These are phyloP conservation scores for Falco naumanni DNA, from an alignment of 2,797 vertebrate genomes.

Conservation along the genomic window DNA sequence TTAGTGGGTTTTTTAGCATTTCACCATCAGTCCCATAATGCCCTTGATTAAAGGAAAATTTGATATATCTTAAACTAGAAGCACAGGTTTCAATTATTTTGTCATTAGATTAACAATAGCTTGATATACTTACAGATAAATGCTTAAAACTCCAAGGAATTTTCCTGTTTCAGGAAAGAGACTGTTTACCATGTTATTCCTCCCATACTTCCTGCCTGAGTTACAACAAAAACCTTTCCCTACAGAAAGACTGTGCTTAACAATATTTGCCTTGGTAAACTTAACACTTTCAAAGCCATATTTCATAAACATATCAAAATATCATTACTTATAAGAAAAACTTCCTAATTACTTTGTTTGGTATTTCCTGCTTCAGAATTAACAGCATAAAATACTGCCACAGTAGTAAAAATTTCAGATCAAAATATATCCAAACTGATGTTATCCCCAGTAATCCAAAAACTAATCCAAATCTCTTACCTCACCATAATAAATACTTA, in stretches of 20 bases:
- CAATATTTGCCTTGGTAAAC: neutral
- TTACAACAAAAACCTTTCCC: neutral
- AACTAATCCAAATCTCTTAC: conserved; percentile 71
- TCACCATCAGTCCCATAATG: neutral
- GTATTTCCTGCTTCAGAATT: neutral
- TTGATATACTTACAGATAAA: neutral
- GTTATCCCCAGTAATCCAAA: neutral
- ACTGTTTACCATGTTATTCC: neutral
- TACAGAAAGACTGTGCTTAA: neutral
- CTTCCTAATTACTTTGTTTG: neutral
- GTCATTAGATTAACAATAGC: neutral
- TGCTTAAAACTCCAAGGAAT: neutral
- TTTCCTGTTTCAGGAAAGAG: neutral
- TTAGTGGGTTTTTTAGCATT: neutral
- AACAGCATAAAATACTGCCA: neutral
- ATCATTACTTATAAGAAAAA: neutral
- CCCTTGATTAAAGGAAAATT: neutral
- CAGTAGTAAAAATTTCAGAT: neutral
- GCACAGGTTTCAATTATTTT: neutral
- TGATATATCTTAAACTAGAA: neutral
- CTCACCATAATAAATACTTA: conserved; percentile 85
- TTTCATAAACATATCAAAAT: neutral
- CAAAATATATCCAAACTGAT: neutral
- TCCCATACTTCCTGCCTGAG: neutral
- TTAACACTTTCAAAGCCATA: neutral